phyloP scores from a whole-genome alignment of 2,113 vertebrate species.

The Heterochromis multidens region DNA sequence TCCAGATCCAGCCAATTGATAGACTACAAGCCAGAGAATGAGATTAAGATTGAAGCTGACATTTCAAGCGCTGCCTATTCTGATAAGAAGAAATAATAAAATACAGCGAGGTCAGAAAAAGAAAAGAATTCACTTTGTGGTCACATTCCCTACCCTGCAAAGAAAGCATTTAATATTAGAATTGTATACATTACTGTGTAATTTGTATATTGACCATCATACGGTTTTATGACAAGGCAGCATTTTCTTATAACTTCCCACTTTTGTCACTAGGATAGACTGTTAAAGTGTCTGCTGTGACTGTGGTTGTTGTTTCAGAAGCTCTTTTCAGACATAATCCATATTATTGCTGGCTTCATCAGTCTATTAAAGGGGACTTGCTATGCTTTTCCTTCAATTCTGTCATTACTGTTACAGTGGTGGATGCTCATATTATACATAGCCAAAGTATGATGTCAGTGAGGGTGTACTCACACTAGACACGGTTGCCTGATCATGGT shows the following conservation, averaged over 20 bases:
- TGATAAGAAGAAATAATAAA: background rate
- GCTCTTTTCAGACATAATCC: background rate
- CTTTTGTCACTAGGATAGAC: background rate
- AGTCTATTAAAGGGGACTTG: rapidly evolving
- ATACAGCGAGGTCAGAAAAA: background rate
- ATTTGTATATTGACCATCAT: background rate
- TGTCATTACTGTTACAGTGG: background rate
- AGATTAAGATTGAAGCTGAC: conserved; percentile 26
- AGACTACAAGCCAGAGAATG: background rate
- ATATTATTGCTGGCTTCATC: background rate
- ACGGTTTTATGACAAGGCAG: background rate
- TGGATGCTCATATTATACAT: background rate
- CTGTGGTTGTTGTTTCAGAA: background rate
- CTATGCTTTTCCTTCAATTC: background rate
- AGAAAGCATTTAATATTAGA: background rate
- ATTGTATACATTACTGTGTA: background rate
- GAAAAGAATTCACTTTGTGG: background rate
- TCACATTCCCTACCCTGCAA: background rate
- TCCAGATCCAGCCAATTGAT: background rate
- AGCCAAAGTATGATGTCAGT: background rate
- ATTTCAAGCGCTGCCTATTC: background rate
- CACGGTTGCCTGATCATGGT: background rate
- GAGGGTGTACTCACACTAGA: background rate
- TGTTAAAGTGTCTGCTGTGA: background rate
- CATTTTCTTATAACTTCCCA: background rate